A percentile compares a stretch with the other conserved stretches of the same genome.
phyloP scores from a whole-genome alignment of 2,888 invertebrate genomes.

The Ectobius pallidus region DNA sequence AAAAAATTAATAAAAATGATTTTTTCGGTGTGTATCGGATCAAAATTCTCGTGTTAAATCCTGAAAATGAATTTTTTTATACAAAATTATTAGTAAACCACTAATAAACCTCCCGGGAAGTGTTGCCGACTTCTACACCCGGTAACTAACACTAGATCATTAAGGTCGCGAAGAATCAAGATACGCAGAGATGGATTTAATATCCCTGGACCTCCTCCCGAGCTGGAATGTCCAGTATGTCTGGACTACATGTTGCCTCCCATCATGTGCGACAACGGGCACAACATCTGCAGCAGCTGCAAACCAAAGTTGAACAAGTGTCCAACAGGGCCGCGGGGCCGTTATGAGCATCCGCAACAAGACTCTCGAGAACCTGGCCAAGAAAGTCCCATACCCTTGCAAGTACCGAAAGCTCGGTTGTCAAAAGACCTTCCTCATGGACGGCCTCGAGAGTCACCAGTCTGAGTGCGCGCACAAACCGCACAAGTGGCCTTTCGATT shows the following conservation, averaged over 20 bases:
- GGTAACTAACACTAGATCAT: no score
- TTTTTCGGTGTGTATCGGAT: no score
- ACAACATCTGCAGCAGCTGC: slow-evolving; percentile 8
- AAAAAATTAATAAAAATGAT: no score
- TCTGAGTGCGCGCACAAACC: background rate
- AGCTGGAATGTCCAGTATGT: slow-evolving; percentile 11
- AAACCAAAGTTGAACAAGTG: background rate
- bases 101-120: no score
- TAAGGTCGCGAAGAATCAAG: no score
- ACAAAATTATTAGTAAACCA: no score
- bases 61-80: no score
- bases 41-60: no score
- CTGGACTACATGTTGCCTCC: slow-evolving; percentile 14
- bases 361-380: background rate
- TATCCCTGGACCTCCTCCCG: no score
- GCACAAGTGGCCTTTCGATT: background rate
- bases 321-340: background rate
- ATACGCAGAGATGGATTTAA: no score
- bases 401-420: background rate
- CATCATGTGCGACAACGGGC: slow-evolving; percentile 11
- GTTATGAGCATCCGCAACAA: background rate
- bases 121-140: no score
- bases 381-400: background rate
- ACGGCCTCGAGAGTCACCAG: background rate
- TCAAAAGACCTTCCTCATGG: background rate